Evolutionary conservation across 2,113 vertebrate genomes (phyloP).

Genomic region (Pelusios castaneus): DNA sequence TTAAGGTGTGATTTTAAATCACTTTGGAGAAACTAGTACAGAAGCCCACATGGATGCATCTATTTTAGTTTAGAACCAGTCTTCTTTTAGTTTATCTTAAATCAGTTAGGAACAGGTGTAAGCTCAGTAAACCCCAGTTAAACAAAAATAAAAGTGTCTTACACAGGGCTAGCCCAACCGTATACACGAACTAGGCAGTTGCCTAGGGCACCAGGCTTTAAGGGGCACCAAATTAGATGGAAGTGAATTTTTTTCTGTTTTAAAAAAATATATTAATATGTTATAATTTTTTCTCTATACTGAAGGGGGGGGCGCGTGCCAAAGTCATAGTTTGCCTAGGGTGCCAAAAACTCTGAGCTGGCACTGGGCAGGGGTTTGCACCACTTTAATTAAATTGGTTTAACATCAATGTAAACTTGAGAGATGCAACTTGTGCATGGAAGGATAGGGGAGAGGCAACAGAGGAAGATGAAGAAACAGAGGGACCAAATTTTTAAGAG

Average conservation of each 20-base stretch:
- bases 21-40: not conserved
- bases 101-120: not conserved
- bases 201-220: too few relatives aligned
- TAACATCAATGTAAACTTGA: not conserved
- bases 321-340: too few relatives aligned
- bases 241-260: too few relatives aligned
- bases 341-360: too few relatives aligned
- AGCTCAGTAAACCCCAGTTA: fast-evolving
- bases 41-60: not conserved
- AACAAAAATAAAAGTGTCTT: not conserved
- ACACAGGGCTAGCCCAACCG: too few relatives aligned
- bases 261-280: too few relatives aligned
- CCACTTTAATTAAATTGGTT: not conserved
- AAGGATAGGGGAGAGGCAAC: not conserved
- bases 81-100: not conserved
- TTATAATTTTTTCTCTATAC: too few relatives aligned
- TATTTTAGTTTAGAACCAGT: not conserved
- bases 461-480: not conserved
- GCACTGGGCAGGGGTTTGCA: not conserved
- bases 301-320: too few relatives aligned
- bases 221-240: too few relatives aligned
- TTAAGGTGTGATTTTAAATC: not conserved
- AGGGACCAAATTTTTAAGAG: not conserved
- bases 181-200: too few relatives aligned
- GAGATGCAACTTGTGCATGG: not conserved